A percentile compares a stretch with the other conserved stretches of the same genome.
Evolutionary conservation across 2,113 vertebrate species (phyloP).

Genomic region (Camelus dromedarius): DNA sequence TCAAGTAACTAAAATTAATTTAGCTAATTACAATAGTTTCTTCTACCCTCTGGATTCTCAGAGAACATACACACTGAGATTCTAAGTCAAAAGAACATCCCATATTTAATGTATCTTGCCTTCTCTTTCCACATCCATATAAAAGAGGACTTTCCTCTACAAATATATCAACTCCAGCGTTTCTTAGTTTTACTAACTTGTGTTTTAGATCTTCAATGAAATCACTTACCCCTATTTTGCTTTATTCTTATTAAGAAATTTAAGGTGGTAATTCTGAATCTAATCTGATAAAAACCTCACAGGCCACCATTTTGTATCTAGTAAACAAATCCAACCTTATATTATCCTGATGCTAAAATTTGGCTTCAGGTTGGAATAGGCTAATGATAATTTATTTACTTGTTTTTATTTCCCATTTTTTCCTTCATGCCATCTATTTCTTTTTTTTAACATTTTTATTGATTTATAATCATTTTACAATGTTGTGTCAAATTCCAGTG

Average conservation of each 20-base stretch:
- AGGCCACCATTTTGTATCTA: background rate
- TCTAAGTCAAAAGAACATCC: conserved; percentile 3
- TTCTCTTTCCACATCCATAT: background rate
- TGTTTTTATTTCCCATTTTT: conserved; percentile 16
- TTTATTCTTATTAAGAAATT: conserved; percentile 15
- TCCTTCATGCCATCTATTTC: background rate
- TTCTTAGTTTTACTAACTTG: conserved; percentile 54
- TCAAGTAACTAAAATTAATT: conserved; percentile 13
- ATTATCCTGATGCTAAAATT: background rate
- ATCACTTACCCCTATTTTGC: conserved; percentile 1
- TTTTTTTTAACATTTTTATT: too few species aligned
- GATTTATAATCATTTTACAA: too few species aligned
- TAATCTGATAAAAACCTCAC: background rate
- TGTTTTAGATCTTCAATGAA: background rate
- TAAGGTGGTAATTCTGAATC: conserved; percentile 20
- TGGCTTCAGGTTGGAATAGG: background rate
- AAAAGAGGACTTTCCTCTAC: background rate
- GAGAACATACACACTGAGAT: background rate
- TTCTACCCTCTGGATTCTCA: background rate
- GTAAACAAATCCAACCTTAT: background rate
- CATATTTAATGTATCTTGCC: background rate
- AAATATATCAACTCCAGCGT: background rate
- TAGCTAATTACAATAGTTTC: conserved; percentile 25
- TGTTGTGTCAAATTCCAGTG: too few species aligned
- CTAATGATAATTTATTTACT: background rate